Evolutionary conservation across 2,113 vertebrate genomes (phyloP).

Genomic region (Cyrtonyx montezumae): DNA sequence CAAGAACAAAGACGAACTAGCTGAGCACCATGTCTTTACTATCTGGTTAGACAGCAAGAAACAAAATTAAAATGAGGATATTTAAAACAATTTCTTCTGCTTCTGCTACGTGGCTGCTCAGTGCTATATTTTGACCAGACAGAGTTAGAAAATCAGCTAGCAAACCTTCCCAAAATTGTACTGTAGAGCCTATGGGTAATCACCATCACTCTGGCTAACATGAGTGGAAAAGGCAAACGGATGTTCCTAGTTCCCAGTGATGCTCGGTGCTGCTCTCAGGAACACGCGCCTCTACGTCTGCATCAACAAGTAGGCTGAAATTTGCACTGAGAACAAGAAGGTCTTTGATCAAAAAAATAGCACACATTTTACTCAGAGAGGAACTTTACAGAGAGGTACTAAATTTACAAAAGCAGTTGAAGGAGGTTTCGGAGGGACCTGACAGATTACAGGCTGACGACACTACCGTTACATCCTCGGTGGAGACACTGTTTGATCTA

Average conservation of each 20-base stretch:
- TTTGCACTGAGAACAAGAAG: slow-evolving; percentile 42
- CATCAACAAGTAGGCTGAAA: slow-evolving; percentile 59
- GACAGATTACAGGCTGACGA: slow-evolving; percentile 67
- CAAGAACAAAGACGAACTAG: not conserved
- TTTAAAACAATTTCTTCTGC: not conserved
- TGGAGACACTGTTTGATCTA: slow-evolving; percentile 68
- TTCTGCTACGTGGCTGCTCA: not conserved
- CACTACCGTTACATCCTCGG: slow-evolving; percentile 48
- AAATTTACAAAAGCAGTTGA: slow-evolving; percentile 61
- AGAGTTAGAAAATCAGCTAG: not conserved
- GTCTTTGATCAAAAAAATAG: slow-evolving; percentile 62
- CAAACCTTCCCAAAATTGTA: not conserved
- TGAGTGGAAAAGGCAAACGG: not conserved
- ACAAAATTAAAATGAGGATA: not conserved
- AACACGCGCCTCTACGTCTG: rapidly evolving
- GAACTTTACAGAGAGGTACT: slow-evolving; percentile 62
- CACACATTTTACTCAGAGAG: slow-evolving; percentile 50
- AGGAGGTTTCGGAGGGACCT: slow-evolving; percentile 64
- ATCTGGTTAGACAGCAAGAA: not conserved
- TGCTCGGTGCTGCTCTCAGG: not conserved
- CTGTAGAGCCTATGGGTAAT: not conserved
- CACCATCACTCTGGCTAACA: not conserved
- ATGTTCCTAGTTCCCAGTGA: not conserved
- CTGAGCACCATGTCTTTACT: not conserved
- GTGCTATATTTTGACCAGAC: not conserved